Conservation (phyloP, 2,888 invertebrate genomes). For the Boloria selene region DNA sequence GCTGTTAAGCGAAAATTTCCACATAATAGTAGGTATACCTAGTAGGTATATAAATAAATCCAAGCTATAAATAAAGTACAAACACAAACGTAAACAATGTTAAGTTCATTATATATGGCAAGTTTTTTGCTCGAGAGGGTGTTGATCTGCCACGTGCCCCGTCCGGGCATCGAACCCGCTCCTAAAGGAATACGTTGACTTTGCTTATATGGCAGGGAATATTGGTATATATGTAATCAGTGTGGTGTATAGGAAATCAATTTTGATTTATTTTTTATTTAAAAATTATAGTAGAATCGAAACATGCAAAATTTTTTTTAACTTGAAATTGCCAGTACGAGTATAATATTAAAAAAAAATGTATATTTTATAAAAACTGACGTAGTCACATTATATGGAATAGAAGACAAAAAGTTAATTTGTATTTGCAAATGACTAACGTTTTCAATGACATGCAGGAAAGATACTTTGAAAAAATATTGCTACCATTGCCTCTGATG, state of each 20-base stretch:
- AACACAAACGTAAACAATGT: conserved; percentile 33
- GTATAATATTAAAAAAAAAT: no score
- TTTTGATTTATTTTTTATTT: no score
- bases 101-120: conserved; percentile 47
- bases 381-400: not conserved
- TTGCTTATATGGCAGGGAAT: conserved; percentile 22
- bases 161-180: conserved; percentile 69
- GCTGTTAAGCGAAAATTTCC: no score
- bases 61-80: conserved; percentile 8
- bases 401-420: not conserved
- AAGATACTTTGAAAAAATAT: conserved; percentile 12
- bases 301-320: no score
- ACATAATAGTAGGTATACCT: no score
- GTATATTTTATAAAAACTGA: not conserved
- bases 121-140: conserved; percentile 68
- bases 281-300: no score
- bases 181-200: conserved; percentile 62
- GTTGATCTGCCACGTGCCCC: conserved; percentile 68
- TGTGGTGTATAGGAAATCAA: not conserved
- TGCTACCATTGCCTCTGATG: conserved; percentile 6
- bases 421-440: conserved; percentile 12
- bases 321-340: no score
- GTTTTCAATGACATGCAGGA: conserved; percentile 20
- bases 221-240: conserved; percentile 17
- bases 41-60: not conserved